These are phyloP conservation scores for Cyaniris semiargus DNA, from an alignment of 2,888 invertebrate genomes.

Conservation along the genomic window DNA sequence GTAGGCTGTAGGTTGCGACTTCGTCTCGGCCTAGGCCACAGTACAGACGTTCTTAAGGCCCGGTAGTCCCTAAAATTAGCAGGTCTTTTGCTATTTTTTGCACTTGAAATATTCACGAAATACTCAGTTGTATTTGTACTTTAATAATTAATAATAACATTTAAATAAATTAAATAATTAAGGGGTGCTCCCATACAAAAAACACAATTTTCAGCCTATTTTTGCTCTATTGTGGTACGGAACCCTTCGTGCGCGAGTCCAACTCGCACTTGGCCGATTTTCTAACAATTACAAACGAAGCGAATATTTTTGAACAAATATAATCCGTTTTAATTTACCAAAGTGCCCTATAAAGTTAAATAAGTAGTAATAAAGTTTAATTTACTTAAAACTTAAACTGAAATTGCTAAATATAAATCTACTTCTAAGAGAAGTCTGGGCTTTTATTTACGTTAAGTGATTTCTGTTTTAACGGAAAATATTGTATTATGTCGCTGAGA, in stretches of 20 bases:
- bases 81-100: no score
- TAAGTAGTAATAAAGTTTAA: constrained; percentile 25
- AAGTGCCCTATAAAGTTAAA: constrained; percentile 26
- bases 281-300: not conserved
- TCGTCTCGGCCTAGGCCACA: not conserved
- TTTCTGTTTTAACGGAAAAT: constrained; percentile 6
- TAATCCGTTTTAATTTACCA: constrained; percentile 11
- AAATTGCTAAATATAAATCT: constrained; percentile 24
- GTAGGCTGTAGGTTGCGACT: not conserved
- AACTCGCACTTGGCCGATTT: no score
- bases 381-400: constrained; percentile 25
- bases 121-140: no score
- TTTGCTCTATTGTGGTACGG: no score
- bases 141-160: no score
- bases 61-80: no score
- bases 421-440: not conserved
- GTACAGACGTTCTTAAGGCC: no score
- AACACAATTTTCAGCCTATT: no score
- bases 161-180: no score
- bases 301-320: not conserved
- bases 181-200: no score
- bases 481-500: not conserved
- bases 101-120: no score
- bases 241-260: no score
- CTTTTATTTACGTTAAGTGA: constrained; percentile 11